Base-by-base conservation (phyloP, 2,888 invertebrate species). In the Hoplodrina ambigua region DNA sequence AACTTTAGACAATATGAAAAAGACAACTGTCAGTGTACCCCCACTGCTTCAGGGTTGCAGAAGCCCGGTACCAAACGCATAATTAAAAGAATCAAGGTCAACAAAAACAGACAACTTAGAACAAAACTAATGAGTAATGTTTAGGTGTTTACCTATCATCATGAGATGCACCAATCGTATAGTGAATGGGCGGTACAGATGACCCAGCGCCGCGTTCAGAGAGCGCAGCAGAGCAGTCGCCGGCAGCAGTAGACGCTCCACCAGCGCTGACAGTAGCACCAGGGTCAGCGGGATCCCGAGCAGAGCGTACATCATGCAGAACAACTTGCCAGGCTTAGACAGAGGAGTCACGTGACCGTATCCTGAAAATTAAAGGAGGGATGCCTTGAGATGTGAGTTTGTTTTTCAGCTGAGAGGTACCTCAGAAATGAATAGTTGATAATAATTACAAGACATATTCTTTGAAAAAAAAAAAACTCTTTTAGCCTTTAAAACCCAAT, bases 261-360 rank as follows among this genome's bases (percentile, higher is more conserved):
- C 98, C 74, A 98, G 93, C 0, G 98, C 98, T 0, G 98, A 97
- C 68, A 99, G 96, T 78, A 99, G 96, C 69, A 98, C 97, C 88
- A 99, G 94, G 0, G 99, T 98, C 88, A 98, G 94, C 0, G 99
- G 99, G 80, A 99, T 98, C 3, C 99, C 98, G 69, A 98, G 96
- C 70, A 98, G 93, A 0, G 98, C 98, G 94, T 98, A 99, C 65
- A 98, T 91, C 91, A 99, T 98, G 93, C 98, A 98, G 96, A 99
- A 98, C 68, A 98, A 94, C 94, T 99, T 98, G 41, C 99, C 99
- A 0, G 97, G 97, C 91, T 97, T 97, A 59, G 98, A 98, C 19
- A 98, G 95, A 0, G 99, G 98, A 0, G 98, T 98, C 64, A 98
- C 98, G 92, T 98, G 98, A 8, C 99, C 99, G 93, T 99, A 99